Base-by-base conservation (phyloP, 1,140 invertebrate species). In the Vanessa atalanta region DNA sequence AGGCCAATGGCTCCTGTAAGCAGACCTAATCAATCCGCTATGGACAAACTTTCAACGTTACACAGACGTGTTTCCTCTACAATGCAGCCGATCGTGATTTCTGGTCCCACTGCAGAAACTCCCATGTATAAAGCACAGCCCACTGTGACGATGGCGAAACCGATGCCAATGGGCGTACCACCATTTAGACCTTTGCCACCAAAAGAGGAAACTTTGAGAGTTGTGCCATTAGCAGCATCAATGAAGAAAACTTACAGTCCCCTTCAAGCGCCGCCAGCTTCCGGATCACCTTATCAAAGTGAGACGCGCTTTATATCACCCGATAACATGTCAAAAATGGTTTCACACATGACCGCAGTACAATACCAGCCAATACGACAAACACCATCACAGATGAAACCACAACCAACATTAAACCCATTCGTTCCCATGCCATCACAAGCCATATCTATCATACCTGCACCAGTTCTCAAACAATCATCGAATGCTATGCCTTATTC, bases 141-240 rank as follows among this genome's bases (percentile, higher is more conserved):
- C 3, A 77, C 84, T 0, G 85, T 94, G 63, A 94, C 94, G 20
- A 88, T 94, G 79, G 93, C 93, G 0, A 93, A 94, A 63, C 93
- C 94, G 0, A 80, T 94, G 74, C 91, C 93, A 0, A 85, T 94
- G 87, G 93, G 93, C 60, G 90, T 97, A 8, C 96, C 96, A 23
- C 95, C 96, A 0, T 97, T 97, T 83, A 96, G 95, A 79, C 96
- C 96, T 0, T 94, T 97, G 72, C 95, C 96, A 51, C 93, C 95
- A 2, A 95, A 95, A 67, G 88, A 93, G 79, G 89, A 90, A 8
- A 92, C 87, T 2, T 82, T 94, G 7, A 88, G 85, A 80, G 91
- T 83, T 78, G 91, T 80, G 79, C 94, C 91, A 75, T 87, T 78
- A 82, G 76, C 83, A 60, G 7, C 51, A 69, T 16, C 20, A 71